Evolutionary conservation across 1,140 invertebrate genomes (phyloP).

Genomic region (Heliconius nattereri): DNA sequence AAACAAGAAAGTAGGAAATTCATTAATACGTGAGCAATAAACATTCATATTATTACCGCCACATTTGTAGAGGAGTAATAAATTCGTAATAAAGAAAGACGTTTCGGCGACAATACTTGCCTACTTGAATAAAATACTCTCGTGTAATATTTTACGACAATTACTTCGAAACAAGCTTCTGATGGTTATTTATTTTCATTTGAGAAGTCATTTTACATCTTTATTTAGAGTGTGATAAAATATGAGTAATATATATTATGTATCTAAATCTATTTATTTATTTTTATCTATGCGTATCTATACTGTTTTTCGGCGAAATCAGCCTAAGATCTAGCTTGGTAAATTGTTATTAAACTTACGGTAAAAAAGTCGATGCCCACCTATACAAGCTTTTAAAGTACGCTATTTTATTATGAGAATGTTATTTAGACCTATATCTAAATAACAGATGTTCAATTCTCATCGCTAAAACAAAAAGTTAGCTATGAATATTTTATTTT

Average conservation of each 20-base stretch:
- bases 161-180: slow-evolving; percentile 21
- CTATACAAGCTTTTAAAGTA: no score
- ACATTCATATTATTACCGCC: slow-evolving; percentile 56
- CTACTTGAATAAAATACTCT: slow-evolving; percentile 40
- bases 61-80: slow-evolving; percentile 54
- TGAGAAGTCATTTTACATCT: not conserved
- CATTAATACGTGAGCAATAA: slow-evolving; percentile 65
- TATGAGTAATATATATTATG: no score
- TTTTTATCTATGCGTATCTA: no score
- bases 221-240: not conserved
- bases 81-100: slow-evolving; percentile 64
- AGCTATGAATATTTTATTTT: not conserved
- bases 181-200: slow-evolving; percentile 11
- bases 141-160: slow-evolving; percentile 43
- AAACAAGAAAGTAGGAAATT: slow-evolving; percentile 49
- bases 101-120: slow-evolving; percentile 40
- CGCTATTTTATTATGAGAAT: no score
- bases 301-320: no score
- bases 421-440: not conserved
- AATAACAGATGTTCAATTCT: slow-evolving; percentile 3
- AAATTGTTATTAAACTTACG: no score
- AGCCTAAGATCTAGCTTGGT: no score
- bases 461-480: not conserved
- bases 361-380: no score
- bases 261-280: no score